Evolutionary conservation across 2,113 vertebrate genomes (phyloP).

Genomic region (Planiliza haematocheilus): DNA sequence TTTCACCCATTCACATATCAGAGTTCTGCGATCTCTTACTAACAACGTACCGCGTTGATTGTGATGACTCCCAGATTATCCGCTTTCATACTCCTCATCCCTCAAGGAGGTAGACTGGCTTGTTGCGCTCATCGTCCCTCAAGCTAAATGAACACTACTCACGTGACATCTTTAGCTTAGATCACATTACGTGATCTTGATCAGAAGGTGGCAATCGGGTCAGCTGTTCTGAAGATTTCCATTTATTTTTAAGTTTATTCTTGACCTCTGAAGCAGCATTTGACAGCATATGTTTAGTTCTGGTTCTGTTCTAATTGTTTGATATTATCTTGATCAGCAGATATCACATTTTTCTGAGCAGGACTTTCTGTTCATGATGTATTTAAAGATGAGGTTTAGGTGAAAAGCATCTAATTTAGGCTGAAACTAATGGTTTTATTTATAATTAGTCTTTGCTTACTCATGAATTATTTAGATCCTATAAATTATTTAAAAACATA

Average conservation of each 20-base stretch:
- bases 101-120: background rate
- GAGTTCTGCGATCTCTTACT: constrained; percentile 2
- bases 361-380: too few species aligned
- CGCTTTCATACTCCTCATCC: background rate
- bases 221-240: background rate
- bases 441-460: too few species aligned
- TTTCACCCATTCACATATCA: background rate
- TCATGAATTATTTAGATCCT: background rate
- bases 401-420: background rate
- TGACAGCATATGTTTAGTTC: background rate
- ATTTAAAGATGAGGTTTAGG: background rate
- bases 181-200: background rate
- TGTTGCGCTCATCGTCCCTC: constrained; percentile 16
- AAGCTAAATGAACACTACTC: constrained; percentile 10
- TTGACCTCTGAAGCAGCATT: background rate
- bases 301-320: background rate
- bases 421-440: background rate
- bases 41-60: constrained; percentile 1
- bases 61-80: constrained; percentile 1
- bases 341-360: background rate
- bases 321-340: background rate
- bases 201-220: too few species aligned
- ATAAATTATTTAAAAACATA: background rate
- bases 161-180: background rate
- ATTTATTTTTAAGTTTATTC: background rate